Evolutionary conservation across 2,888 invertebrate species (phyloP).

Genomic region (Diarsia brunnea): DNA sequence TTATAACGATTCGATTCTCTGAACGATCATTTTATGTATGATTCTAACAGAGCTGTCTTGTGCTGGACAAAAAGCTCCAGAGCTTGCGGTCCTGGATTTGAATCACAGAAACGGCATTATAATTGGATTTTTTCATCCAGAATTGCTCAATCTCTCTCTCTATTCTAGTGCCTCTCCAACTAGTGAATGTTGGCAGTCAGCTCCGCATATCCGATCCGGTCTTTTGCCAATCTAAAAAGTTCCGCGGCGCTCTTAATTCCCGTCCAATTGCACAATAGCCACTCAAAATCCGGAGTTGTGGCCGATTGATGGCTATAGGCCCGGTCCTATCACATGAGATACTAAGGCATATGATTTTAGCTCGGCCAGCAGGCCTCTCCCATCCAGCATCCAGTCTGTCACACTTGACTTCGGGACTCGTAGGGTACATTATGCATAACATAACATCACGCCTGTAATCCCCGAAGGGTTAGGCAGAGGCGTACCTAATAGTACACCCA

Average conservation of each 20-base stretch:
- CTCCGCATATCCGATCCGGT: no score
- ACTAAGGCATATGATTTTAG: background rate
- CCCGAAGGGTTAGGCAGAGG: no score
- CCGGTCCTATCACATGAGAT: background rate
- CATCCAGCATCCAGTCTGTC: background rate
- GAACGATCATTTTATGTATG: background rate
- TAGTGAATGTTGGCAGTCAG: no score
- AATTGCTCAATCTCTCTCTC: no score
- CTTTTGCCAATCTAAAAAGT: no score
- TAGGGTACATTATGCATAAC: background rate
- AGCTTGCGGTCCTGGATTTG: background rate
- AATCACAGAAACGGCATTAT: background rate
- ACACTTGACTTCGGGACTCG: background rate
- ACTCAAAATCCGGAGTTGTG: background rate
- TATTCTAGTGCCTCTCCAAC: no score
- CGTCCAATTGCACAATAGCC: background rate
- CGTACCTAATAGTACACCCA: no score
- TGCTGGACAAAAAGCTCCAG: background rate
- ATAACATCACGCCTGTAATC: no score
- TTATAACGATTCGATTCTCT: background rate
- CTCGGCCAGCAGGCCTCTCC: background rate
- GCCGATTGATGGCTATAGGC: no score
- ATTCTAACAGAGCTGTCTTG: background rate
- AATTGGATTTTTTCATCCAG: background rate
- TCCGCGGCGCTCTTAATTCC: no score